These are phyloP conservation scores for Pseudotriccus pelzelni DNA, from an alignment of 2,797 vertebrate species.

Conservation along the genomic window DNA sequence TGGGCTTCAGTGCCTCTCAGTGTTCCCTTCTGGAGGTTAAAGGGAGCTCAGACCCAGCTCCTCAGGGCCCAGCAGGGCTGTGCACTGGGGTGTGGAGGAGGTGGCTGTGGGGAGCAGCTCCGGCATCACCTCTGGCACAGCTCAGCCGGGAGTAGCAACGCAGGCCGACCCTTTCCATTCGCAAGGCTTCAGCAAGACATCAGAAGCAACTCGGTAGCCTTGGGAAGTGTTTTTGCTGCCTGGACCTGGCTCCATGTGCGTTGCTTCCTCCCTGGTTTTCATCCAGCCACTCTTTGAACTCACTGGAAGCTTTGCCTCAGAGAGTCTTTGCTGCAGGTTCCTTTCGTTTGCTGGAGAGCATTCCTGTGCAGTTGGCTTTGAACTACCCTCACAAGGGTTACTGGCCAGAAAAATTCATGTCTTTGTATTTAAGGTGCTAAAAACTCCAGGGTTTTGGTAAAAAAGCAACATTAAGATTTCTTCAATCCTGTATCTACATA, in stretches of 20 bases:
- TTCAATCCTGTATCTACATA: background rate
- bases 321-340: background rate
- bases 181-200: background rate
- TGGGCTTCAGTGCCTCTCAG: background rate
- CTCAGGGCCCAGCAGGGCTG: fast-evolving
- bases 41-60: background rate
- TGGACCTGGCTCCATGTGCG: background rate
- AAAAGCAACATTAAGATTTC: background rate
- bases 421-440: background rate
- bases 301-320: background rate
- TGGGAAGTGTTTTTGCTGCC: background rate
- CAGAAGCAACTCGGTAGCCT: background rate
- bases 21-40: background rate
- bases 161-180: background rate
- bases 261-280: background rate
- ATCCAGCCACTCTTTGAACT: background rate
- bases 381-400: background rate
- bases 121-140: background rate
- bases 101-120: background rate
- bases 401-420: background rate
- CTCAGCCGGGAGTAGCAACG: fast-evolving
- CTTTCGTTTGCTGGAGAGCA: background rate
- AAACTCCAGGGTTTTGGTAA: background rate
- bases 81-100: fast-evolving
- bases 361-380: background rate